A percentile compares a stretch with the other conserved stretches of the same genome.
Evolutionary conservation across 2,888 invertebrate species (phyloP).

Genomic region (Mylabris sibirica): DNA sequence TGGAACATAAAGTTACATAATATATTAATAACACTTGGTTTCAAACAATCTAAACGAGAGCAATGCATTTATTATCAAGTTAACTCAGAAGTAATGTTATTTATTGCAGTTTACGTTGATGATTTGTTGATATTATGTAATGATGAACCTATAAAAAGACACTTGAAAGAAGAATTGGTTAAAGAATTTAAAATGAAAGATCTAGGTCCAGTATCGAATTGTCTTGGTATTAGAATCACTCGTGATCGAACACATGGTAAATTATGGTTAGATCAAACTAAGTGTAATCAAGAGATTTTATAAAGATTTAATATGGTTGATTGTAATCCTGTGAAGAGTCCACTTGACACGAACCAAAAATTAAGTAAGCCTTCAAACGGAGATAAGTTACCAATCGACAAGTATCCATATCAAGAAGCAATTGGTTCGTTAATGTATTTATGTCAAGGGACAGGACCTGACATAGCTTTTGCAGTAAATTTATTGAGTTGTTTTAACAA

Average conservation of each 20-base stretch:
- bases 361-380: background rate
- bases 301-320: slow-evolving; percentile 19
- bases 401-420: slow-evolving; percentile 33
- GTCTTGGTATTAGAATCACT: slow-evolving; percentile 25
- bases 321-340: slow-evolving; percentile 17
- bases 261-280: slow-evolving; percentile 17
- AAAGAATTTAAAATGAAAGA: slow-evolving; percentile 25
- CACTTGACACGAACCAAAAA: slow-evolving; percentile 5
- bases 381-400: slow-evolving; percentile 1
- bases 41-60: slow-evolving; percentile 19
- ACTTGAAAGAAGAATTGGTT: background rate
- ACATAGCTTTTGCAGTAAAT: slow-evolving; percentile 40
- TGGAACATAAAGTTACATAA: slow-evolving; percentile 6
- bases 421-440: slow-evolving; percentile 38
- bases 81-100: slow-evolving; percentile 1
- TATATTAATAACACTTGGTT: background rate
- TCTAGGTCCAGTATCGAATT: slow-evolving; percentile 20
- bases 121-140: slow-evolving; percentile 25
- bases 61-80: slow-evolving; percentile 18
- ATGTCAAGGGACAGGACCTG: slow-evolving; percentile 34
- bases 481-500: slow-evolving; percentile 40
- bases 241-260: background rate
- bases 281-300: slow-evolving; percentile 21
- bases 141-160: background rate
- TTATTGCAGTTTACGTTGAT: slow-evolving; percentile 28